Conservation (phyloP, 2,113 vertebrate species). For the Eubucco bourcierii region DNA sequence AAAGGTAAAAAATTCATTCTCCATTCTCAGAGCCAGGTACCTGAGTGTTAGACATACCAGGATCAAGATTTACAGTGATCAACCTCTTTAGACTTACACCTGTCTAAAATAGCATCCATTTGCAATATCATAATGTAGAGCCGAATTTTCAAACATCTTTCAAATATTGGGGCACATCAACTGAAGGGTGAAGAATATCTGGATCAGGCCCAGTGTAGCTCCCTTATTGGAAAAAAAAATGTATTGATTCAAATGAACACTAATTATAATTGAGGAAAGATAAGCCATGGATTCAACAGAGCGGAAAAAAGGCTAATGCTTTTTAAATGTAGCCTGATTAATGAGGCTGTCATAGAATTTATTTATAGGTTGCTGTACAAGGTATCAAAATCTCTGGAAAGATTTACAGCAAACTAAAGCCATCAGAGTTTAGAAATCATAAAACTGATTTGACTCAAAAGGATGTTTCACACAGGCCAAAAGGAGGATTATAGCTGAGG, state of each 20-base stretch:
- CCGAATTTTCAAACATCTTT: not conserved
- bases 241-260: constrained; percentile 9
- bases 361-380: constrained; percentile 57
- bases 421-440: constrained; percentile 38
- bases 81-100: not conserved
- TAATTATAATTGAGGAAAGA: constrained; percentile 43
- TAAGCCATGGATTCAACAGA: constrained; percentile 48
- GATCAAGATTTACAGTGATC: not conserved
- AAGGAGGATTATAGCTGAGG: not conserved
- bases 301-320: constrained; percentile 53
- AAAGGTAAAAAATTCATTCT: not conserved
- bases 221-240: not conserved
- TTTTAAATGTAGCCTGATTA: constrained; percentile 63
- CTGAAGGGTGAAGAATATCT: not conserved
- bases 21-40: not conserved
- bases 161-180: not conserved
- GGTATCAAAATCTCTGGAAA: constrained; percentile 50
- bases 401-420: constrained; percentile 49
- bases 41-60: not conserved
- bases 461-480: not conserved
- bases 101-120: not conserved
- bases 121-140: not conserved
- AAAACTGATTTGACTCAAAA: constrained; percentile 16
- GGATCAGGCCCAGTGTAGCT: not conserved
- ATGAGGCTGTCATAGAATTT: constrained; percentile 44